Conservation (phyloP, 2,888 invertebrate species). For the Zhengitettix transpicula region DNA sequence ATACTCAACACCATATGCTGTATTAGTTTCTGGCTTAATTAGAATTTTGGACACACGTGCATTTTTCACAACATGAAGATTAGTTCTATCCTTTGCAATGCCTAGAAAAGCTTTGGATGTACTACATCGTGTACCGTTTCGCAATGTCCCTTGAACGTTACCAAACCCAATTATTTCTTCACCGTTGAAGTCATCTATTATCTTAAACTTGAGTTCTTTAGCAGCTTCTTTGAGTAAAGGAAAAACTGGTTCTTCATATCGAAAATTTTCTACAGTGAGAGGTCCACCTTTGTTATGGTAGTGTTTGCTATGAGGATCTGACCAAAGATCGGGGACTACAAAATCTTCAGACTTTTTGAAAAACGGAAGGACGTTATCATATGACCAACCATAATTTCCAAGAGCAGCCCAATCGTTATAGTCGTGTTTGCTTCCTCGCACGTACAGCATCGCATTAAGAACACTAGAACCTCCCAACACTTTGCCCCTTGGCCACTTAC, state of each 20-base stretch:
- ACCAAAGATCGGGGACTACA: neutral
- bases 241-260: neutral
- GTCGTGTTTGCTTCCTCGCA: neutral
- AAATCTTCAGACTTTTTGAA: neutral
- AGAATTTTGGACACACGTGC: slow-evolving; percentile 31
- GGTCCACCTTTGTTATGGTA: no score
- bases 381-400: neutral
- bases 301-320: no score
- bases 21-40: slow-evolving; percentile 29
- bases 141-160: neutral
- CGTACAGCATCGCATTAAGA: neutral
- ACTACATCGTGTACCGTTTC: neutral
- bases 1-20: slow-evolving; percentile 27
- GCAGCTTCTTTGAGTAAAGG: neutral
- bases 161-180: neutral
- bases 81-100: neutral
- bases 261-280: no score
- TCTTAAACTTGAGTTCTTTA: neutral
- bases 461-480: slow-evolving; percentile 6
- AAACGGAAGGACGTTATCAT: neutral
- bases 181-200: neutral
- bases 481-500: slow-evolving; percentile 25
- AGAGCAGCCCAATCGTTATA: neutral
- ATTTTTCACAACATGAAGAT: slow-evolving; percentile 21
- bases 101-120: neutral